A percentile compares a stretch with the other conserved stretches of the same genome.
Conservation (phyloP, 2,888 invertebrate species). For the Drosophila falleni region DNA sequence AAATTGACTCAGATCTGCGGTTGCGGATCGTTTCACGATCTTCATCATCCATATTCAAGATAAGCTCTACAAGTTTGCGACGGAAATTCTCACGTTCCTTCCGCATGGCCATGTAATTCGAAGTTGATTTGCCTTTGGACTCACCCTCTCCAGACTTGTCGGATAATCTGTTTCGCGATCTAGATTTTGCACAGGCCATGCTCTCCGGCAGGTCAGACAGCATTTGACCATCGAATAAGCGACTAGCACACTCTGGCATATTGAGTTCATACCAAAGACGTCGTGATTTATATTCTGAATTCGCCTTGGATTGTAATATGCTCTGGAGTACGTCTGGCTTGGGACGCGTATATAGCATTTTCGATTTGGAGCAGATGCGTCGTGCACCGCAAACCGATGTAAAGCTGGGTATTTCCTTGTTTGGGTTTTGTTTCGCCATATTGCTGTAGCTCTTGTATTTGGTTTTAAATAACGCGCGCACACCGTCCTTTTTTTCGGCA, state of each 20-base stretch:
- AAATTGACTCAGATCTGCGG: constrained; percentile 71
- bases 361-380: constrained; percentile 76
- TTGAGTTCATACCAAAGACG: constrained; percentile 84
- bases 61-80: constrained; percentile 91
- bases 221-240: constrained; percentile 82
- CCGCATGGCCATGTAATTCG: constrained; percentile 89
- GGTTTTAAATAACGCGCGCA: constrained; percentile 40
- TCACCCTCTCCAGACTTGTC: constrained; percentile 74
- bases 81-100: constrained; percentile 94
- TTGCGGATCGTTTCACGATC: constrained; percentile 76
- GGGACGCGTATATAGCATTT: constrained; percentile 81
- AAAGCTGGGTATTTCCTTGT: constrained; percentile 65
- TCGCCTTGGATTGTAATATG: constrained; percentile 83
- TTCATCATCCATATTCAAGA: constrained; percentile 86
- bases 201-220: constrained; percentile 89
- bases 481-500: constrained; percentile 14
- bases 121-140: constrained; percentile 85
- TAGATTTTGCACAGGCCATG: constrained; percentile 84
- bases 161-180: constrained; percentile 16
- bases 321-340: constrained; percentile 78
- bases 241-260: constrained; percentile 83
- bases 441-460: constrained; percentile 13
- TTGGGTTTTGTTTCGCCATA: constrained; percentile 66
- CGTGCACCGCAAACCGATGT: constrained; percentile 69
- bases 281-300: constrained; percentile 82